Base-by-base conservation (phyloP, 2,888 invertebrate genomes). In the Drosophila atroscutellata region DNA sequence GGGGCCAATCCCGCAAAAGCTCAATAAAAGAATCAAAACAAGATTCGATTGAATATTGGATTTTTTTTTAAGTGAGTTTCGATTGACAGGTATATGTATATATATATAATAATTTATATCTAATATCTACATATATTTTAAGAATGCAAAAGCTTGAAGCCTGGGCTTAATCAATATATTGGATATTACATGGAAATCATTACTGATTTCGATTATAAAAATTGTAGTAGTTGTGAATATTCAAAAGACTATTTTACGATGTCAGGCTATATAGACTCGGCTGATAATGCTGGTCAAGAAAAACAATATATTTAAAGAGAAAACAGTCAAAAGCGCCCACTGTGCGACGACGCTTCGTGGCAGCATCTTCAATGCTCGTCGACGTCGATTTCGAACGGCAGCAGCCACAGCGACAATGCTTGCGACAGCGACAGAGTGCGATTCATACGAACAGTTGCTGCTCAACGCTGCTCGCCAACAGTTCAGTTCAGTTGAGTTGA, bases 381-480 rank as follows among this genome's bases (percentile, higher is more conserved):
- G 36, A 26, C 58, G 49, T 26, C 60, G 49, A n/a, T 51, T 37
- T 34, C 45, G 18, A 20, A 15, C n/a, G 28, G 28, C 55, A 18
- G 28, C 55, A 56, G 55, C 26, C 37, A 13, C 8, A 39, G 37
- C 24, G n/a, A 37, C 34, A 15, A 30, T 45, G 51, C 24, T 55
- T 34, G 28, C 49, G 63, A 52, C 64, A 58, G 47, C 57, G 20
- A 50, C 42, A 51, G 54, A 26, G 36, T 30, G 45, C 66, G 45
- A 65, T 28, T 56, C 60, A 64, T 61, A 50, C 56, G 65, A 66
- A 69, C 78, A 77, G 77, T 77, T 54, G 65, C 70, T 63, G 71
- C 71, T 71, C 57, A 57, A 54, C 66, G 77, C 71, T 77, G 77
- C 54, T 70, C 45, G 71, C 47, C 37, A 71, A 63, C 77, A 62